Percentiles rank a stretch among this genome's conserved stretches.
Conservation (phyloP, 2,888 invertebrate species). For the Steinernema scapterisci region DNA sequence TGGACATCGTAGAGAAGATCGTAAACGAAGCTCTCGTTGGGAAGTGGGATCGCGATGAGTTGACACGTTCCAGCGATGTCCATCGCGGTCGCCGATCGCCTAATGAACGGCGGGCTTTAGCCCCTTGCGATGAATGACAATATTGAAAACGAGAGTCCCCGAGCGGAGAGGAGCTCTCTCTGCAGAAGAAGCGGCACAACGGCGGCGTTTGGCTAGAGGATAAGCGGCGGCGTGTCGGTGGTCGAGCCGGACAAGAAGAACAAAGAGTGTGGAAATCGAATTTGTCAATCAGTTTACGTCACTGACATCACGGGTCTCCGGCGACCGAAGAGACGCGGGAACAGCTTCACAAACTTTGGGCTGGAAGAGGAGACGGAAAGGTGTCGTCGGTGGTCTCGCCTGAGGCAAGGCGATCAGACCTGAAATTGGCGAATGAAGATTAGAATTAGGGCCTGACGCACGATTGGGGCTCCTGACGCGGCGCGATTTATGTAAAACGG, state of each 20-base stretch:
- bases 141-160: not conserved
- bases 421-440: too few species aligned
- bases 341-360: constrained; percentile 28
- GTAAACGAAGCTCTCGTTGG: constrained; percentile 60
- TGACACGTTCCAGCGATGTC: constrained; percentile 53
- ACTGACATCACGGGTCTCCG: constrained; percentile 24
- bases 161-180: not conserved
- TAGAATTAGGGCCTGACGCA: too few species aligned
- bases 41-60: constrained; percentile 59
- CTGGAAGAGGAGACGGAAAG: too few species aligned
- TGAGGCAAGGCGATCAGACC: too few species aligned
- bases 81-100: constrained; percentile 36
- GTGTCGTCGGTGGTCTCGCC: too few species aligned
- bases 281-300: constrained; percentile 30
- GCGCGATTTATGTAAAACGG: too few species aligned
- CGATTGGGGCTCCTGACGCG: too few species aligned
- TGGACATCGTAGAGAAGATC: constrained; percentile 41
- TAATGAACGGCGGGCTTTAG: not conserved
- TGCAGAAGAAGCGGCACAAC: too few species aligned
- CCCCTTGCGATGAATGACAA: not conserved
- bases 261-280: constrained; percentile 27
- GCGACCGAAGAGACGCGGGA: not conserved
- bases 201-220: not conserved
- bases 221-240: not conserved
- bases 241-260: not conserved